phyloP scores from a whole-genome alignment of 2,888 invertebrate genomes.

The Pandemis corylana region DNA sequence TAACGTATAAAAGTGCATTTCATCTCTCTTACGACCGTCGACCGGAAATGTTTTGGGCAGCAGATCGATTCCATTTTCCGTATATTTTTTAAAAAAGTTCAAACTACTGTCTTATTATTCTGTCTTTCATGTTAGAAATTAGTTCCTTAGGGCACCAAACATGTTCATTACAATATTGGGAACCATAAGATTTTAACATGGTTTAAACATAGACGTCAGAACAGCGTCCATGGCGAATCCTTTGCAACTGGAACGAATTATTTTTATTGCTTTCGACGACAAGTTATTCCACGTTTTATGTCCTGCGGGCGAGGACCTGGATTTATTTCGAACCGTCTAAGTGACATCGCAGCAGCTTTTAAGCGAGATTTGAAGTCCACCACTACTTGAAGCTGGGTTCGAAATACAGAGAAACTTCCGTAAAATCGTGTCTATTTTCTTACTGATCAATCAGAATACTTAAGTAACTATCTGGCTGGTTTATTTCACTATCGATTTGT shows the following conservation, averaged over 20 bases:
- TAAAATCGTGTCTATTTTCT: background rate
- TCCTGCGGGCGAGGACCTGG: conserved; percentile 21
- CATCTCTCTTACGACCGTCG: too few relatives aligned
- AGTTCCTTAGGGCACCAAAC: background rate
- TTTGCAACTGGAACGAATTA: conserved; percentile 59
- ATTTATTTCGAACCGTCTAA: background rate
- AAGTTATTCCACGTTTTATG: conserved; percentile 46
- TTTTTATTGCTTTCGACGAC: conserved; percentile 54
- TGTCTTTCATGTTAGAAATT: background rate
- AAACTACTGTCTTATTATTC: background rate
- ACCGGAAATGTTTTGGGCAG: too few relatives aligned
- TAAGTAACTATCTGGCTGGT: too few relatives aligned
- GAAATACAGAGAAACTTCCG: background rate
- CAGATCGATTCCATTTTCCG: background rate
- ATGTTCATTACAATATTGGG: background rate
- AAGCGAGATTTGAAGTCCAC: background rate
- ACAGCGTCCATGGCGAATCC: conserved; percentile 51
- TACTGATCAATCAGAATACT: too few relatives aligned
- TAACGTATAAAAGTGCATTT: too few relatives aligned
- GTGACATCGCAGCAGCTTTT: background rate
- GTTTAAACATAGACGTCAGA: conserved; percentile 25
- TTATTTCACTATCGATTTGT: too few relatives aligned
- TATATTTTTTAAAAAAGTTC: background rate
- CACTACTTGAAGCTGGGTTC: background rate
- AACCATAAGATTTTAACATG: conserved; percentile 2